These are phyloP conservation scores for Miichthys miiuy DNA, from an alignment of 2,797 vertebrate species.

Conservation along the genomic window DNA sequence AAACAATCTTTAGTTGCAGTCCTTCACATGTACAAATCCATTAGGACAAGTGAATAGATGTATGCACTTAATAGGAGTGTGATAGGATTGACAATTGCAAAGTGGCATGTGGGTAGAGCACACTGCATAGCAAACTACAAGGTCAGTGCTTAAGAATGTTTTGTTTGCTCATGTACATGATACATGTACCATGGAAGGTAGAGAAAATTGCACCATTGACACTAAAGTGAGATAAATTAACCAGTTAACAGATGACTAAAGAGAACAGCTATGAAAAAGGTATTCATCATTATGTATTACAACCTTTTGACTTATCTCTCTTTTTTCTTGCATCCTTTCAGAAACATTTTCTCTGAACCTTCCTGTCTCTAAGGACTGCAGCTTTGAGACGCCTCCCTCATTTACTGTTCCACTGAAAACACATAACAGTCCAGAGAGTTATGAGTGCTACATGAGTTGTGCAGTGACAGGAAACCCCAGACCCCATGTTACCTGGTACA, in stretches of 20 bases:
- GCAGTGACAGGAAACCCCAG: constrained; percentile 88
- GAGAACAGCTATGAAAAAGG: background rate
- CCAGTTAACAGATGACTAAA: background rate
- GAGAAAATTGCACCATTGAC: background rate
- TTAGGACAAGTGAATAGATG: background rate
- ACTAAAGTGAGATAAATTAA: background rate
- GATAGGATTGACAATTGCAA: background rate
- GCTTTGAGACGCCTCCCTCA: constrained; percentile 81
- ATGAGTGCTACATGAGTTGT: constrained; percentile 92
- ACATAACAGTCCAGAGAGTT: constrained; percentile 86
- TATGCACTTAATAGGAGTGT: background rate
- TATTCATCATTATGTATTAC: background rate
- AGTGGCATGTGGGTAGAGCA: background rate
- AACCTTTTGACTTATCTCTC: background rate
- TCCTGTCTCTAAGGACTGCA: constrained; percentile 68
- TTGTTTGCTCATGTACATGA: background rate
- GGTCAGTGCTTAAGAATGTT: background rate
- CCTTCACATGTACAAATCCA: background rate
- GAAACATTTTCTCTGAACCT: constrained; percentile 72
- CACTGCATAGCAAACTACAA: background rate
- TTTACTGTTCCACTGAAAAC: constrained; percentile 88
- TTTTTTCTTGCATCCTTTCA: constrained; percentile 33
- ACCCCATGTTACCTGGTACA: constrained; percentile 91
- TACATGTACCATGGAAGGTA: background rate
- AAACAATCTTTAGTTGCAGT: background rate